A percentile compares a stretch with the other conserved stretches of the same genome.
These are phyloP conservation scores for Macropus fuliginosus DNA, from an alignment of 2,797 vertebrate genomes.

Conservation along the genomic window DNA sequence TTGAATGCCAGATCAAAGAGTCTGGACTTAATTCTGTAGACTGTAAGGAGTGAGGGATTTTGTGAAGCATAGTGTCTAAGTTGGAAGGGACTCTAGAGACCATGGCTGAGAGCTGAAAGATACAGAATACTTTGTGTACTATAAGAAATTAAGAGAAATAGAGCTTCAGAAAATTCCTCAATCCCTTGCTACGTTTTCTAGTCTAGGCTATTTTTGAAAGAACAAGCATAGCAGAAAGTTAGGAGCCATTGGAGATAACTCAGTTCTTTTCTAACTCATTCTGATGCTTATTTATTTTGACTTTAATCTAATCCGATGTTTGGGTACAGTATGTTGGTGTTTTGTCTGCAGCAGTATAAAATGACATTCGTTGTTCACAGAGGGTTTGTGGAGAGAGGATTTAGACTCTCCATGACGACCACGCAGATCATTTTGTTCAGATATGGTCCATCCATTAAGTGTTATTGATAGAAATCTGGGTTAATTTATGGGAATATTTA, in stretches of 20 bases:
- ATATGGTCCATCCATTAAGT: not conserved
- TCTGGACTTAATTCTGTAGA: not conserved
- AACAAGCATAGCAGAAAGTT: constrained; percentile 70
- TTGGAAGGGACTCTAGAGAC: not conserved
- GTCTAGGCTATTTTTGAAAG: constrained; percentile 80
- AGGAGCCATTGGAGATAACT: constrained; percentile 76
- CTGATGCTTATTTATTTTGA: constrained; percentile 82
- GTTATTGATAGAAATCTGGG: not conserved
- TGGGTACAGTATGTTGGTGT: constrained; percentile 74
- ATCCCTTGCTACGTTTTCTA: constrained; percentile 75
- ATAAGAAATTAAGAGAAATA: constrained; percentile 72
- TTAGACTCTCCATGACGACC: constrained; percentile 9
- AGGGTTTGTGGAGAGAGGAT: constrained; percentile 50
- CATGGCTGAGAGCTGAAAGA: not conserved
- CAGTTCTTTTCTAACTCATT: constrained; percentile 78
- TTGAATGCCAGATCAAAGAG: not conserved
- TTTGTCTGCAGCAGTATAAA: constrained; percentile 63
- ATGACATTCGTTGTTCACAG: constrained; percentile 55
- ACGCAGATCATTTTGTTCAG: constrained; percentile 39
- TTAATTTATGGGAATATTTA: constrained; percentile 4
- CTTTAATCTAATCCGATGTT: constrained; percentile 83
- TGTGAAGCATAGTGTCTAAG: not conserved
- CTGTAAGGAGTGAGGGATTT: not conserved
- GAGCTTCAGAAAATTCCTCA: constrained; percentile 81
- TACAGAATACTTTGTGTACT: not conserved